phyloP scores from a whole-genome alignment of 2,888 invertebrate species.

The Scotopteryx bipunctaria region DNA sequence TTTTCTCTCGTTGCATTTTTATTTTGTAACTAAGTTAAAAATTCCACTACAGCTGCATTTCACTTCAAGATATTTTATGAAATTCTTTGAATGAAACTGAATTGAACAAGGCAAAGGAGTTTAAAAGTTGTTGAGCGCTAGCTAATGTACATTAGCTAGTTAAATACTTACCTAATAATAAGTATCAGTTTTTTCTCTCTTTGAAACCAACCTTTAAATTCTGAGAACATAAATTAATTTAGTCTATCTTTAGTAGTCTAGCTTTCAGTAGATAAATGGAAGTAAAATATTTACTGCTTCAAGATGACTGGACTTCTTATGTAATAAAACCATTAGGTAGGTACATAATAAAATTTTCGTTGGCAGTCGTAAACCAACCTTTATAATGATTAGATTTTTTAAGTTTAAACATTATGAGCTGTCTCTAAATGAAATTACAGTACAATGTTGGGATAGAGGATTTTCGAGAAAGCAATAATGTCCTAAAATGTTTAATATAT shows the following conservation, averaged over 20 bases:
- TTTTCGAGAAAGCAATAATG: background rate
- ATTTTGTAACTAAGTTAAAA: slow-evolving; percentile 7
- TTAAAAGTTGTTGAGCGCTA: no score
- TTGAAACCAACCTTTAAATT: no score
- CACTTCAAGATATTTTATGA: slow-evolving; percentile 1
- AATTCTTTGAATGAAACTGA: no score
- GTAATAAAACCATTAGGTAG: slow-evolving; percentile 22
- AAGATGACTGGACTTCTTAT: background rate
- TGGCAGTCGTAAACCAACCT: slow-evolving; percentile 28
- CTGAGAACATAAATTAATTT: background rate
- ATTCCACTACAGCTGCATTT: slow-evolving; percentile 2
- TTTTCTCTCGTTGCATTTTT: slow-evolving; percentile 10
- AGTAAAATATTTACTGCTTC: background rate
- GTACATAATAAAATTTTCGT: slow-evolving; percentile 31
- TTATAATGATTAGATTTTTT: slow-evolving; percentile 36
- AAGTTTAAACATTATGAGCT: slow-evolving; percentile 24
- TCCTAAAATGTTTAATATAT: no score
- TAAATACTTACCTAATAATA: no score
- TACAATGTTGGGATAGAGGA: background rate
- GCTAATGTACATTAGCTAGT: no score
- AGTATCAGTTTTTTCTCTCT: no score
- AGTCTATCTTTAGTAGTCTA: background rate
- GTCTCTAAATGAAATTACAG: slow-evolving; percentile 15
- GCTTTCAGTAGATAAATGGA: background rate
- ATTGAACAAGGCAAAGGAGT: no score